These are phyloP conservation scores for Oedothorax gibbosus DNA, from an alignment of 1,140 invertebrate species.

Conservation along the genomic window DNA sequence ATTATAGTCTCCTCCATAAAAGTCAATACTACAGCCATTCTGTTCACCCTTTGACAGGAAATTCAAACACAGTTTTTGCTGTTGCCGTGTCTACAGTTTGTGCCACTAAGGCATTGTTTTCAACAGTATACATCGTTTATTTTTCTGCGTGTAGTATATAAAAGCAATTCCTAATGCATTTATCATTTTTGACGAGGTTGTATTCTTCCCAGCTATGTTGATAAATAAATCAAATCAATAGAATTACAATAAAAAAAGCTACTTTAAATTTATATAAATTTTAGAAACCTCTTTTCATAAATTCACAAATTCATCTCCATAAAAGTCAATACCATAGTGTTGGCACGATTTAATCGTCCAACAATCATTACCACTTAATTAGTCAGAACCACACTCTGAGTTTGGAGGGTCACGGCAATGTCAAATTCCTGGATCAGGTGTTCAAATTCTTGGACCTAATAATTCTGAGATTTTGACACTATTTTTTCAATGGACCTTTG, in stretches of 20 bases:
- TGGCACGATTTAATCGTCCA: no score
- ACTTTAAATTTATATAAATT: neutral
- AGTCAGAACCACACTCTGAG: no score
- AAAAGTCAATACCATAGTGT: constrained; percentile 27
- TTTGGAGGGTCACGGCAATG: no score
- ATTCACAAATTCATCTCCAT: constrained; percentile 14
- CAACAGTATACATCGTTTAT: constrained; percentile 40
- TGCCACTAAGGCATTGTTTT: constrained; percentile 27
- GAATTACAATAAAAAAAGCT: no score
- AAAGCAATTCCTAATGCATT: neutral
- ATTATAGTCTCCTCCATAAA: constrained; percentile 15
- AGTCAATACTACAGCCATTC: constrained; percentile 12
- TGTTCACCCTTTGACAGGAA: constrained; percentile 40
- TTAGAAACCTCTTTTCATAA: constrained; percentile 21
- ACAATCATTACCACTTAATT: no score
- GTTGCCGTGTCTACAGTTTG: constrained; percentile 1
- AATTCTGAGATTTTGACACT: no score
- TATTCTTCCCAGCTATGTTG: neutral
- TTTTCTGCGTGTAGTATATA: constrained; percentile 24
- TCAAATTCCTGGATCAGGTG: no score
- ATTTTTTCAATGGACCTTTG: no score
- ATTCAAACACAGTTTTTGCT: constrained; percentile 27
- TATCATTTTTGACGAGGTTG: neutral
- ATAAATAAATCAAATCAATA: no score
- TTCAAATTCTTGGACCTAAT: no score